A percentile compares a stretch with the other conserved stretches of the same genome.
Conservation (phyloP, 1,140 invertebrate genomes). For the Popillia japonica region DNA sequence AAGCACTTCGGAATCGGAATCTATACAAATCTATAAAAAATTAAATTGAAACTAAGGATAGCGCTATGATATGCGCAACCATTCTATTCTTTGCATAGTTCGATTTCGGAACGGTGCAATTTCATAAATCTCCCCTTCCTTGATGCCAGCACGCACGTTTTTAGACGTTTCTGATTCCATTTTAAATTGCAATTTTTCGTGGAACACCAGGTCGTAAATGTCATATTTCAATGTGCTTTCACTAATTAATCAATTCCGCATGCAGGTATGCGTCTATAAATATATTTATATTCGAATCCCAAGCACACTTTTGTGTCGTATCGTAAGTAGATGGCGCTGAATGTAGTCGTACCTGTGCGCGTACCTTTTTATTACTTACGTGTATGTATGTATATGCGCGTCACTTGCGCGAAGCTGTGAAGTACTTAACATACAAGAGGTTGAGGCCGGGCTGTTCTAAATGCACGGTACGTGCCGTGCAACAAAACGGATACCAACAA, state of each 20-base stretch:
- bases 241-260: conserved; percentile 22
- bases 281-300: not conserved
- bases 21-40: too few species aligned
- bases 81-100: too few species aligned
- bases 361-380: not conserved
- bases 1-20: too few species aligned
- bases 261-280: not conserved
- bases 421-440: not conserved
- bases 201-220: not conserved
- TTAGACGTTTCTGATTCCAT: too few species aligned
- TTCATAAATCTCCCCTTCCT: too few species aligned
- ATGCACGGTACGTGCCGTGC: not conserved
- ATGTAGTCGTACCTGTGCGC: not conserved
- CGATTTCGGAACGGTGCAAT: too few species aligned
- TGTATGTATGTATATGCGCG: not conserved
- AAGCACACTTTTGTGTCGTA: not conserved
- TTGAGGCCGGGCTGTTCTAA: not conserved
- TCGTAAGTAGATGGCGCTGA: not conserved
- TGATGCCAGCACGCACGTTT: too few species aligned
- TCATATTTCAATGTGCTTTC: not conserved
- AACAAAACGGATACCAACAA: not conserved
- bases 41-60: too few species aligned
- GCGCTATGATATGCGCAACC: too few species aligned
- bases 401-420: not conserved
- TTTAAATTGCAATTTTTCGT: not conserved